Percentiles rank a stretch among this genome's conserved stretches.
Evolutionary conservation across 2,888 invertebrate genomes (phyloP).

Genomic region (Argynnis bischoffii): DNA sequence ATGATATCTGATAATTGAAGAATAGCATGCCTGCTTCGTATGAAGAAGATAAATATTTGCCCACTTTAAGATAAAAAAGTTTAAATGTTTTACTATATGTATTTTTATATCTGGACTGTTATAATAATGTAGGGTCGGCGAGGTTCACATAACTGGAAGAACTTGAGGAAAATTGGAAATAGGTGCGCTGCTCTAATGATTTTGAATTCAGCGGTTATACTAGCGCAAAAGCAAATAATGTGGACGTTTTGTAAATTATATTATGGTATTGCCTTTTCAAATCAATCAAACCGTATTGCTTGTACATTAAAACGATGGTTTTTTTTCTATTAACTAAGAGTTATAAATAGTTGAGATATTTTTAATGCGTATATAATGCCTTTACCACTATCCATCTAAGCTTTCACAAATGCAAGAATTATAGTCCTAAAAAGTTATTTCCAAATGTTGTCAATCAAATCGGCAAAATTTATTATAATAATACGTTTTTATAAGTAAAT

Average conservation of each 20-base stretch:
- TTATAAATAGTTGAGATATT: too few species aligned
- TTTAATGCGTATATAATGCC: too few species aligned
- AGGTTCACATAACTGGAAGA: slow-evolving; percentile 27
- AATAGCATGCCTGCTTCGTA: too few species aligned
- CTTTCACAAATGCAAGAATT: not conserved
- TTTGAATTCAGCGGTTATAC: slow-evolving; percentile 31
- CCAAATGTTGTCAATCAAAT: too few species aligned
- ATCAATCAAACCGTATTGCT: not conserved
- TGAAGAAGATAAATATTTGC: too few species aligned
- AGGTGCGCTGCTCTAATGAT: slow-evolving; percentile 28
- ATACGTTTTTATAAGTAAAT: too few species aligned
- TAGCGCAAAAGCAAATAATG: slow-evolving; percentile 29
- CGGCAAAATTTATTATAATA: too few species aligned
- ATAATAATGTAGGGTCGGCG: slow-evolving; percentile 23
- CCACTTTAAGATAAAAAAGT: too few species aligned
- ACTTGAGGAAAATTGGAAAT: slow-evolving; percentile 36
- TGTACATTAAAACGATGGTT: too few species aligned
- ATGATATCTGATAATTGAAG: too few species aligned
- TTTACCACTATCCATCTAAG: not conserved
- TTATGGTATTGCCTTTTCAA: not conserved
- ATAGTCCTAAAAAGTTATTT: too few species aligned
- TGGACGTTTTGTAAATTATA: slow-evolving; percentile 20
- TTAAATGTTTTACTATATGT: slow-evolving; percentile 1
- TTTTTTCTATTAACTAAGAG: too few species aligned
- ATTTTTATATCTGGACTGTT: slow-evolving; percentile 23